Evolutionary conservation across 2,113 vertebrate species (phyloP).

Genomic region (Balaenoptera acutorostrata): DNA sequence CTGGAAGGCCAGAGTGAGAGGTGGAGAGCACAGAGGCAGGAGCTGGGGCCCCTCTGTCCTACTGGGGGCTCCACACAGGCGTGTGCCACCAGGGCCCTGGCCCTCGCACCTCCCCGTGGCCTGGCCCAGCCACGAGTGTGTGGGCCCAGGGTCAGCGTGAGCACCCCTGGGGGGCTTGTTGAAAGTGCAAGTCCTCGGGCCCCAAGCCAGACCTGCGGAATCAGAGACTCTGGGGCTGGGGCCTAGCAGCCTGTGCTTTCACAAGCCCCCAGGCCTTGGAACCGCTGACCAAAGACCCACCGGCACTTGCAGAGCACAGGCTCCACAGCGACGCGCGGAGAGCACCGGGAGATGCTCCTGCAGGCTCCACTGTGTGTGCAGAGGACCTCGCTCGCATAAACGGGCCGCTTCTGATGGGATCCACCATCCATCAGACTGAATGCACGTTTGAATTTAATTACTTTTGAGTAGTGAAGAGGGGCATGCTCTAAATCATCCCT

Average conservation of each 20-base stretch:
- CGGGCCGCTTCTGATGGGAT: not conserved
- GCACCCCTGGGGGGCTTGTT: too few species aligned
- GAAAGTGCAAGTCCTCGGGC: not conserved
- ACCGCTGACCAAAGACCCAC: not conserved
- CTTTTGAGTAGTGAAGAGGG: not conserved
- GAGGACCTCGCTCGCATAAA: not conserved
- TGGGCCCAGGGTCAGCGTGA: not conserved
- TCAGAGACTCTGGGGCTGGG: not conserved
- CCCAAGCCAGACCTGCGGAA: not conserved
- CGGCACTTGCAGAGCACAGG: not conserved
- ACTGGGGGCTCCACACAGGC: too few species aligned
- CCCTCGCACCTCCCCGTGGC: too few species aligned
- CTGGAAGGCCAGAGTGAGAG: not conserved
- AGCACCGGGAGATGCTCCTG: fast-evolving
- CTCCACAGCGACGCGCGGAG: fast-evolving
- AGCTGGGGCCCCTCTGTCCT: not conserved
- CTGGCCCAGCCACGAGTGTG: not conserved
- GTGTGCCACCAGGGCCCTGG: not conserved
- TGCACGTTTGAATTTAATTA: not conserved
- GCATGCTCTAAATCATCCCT: too few species aligned
- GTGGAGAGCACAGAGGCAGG: not conserved
- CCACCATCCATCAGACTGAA: not conserved
- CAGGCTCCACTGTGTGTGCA: fast-evolving
- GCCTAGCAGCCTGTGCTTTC: not conserved
- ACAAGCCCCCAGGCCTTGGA: not conserved